Base-by-base conservation (phyloP, 1,140 invertebrate genomes). In the Procambarus clarkii region DNA sequence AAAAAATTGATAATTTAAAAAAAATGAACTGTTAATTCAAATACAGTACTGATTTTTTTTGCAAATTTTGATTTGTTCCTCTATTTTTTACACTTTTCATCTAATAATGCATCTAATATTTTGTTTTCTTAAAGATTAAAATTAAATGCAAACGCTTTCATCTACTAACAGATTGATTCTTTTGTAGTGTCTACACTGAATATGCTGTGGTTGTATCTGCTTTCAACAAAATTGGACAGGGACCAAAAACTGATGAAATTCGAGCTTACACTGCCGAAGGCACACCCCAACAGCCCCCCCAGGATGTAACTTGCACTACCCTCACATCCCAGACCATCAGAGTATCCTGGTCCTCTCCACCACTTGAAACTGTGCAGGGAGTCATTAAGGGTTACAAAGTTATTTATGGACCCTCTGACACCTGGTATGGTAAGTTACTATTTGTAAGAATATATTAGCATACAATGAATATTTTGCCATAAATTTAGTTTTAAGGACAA, bases 331-430 rank as follows among this genome's bases (percentile, higher is more conserved):
- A 98, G 94, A 98, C 97, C 34, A 98, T 99, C 94, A 96, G 97
- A 86, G 97, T 99, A 3, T 97, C 97, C 3, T 99, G 98, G 98
- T 97, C 97, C 0, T 98, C 98, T 0, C 98, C 98, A 0, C 97
- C 98, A 48, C 95, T 98, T 0, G 97, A 96, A 84, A 97, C 98
- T 86, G 97, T 98, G 74, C 98, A 99, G 94, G 98, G 98, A 93
- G 96, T 99, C 76, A 98, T 99, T 92, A 98, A 98, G 94, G 98
- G 98, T 48, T 99, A 99, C 95, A 99, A 99, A 95, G 98, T 99
- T 83, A 97, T 99, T 91, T 99, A 98, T 94, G 98, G 98, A 93
- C 97, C 98, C 78, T 97, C 97, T 93, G 97, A 98, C 93, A 96
- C 97, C 84, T 98, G 97, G 97, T 98, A 97, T 95, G 96, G 97